phyloP scores from a whole-genome alignment of 2,888 invertebrate genomes.

The Hipparchia sbordonii region DNA sequence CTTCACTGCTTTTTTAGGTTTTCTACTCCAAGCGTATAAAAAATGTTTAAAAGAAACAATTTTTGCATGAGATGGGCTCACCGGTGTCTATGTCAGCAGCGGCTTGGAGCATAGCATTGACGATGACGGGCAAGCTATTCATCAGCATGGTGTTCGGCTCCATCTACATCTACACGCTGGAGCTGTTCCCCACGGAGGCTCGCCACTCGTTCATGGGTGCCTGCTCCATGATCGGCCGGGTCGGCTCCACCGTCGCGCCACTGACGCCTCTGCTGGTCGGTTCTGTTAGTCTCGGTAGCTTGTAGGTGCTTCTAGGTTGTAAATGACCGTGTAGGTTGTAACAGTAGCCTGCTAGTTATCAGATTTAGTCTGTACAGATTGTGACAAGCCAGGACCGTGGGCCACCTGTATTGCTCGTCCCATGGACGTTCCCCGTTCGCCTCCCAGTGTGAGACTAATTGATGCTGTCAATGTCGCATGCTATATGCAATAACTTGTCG shows the following conservation, averaged over 20 bases:
- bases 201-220: slow-evolving; percentile 81
- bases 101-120: slow-evolving; percentile 35
- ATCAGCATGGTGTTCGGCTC: slow-evolving; percentile 84
- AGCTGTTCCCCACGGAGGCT: slow-evolving; percentile 84
- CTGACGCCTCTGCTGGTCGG: slow-evolving; percentile 84
- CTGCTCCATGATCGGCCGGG: slow-evolving; percentile 84
- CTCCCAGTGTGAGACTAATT: no score
- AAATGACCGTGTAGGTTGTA: background rate
- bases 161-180: slow-evolving; percentile 84
- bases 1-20: no score
- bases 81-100: background rate
- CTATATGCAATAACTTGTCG: no score
- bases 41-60: no score
- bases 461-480: no score
- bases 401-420: no score
- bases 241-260: slow-evolving; percentile 85
- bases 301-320: background rate
- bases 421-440: no score
- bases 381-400: no score
- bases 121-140: slow-evolving; percentile 81
- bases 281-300: background rate
- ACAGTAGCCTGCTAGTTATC: background rate
- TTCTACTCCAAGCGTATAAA: no score
- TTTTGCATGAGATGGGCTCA: no score
- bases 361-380: no score